phyloP scores from a whole-genome alignment of 2,113 vertebrate species.

The Maccullochella peelii region DNA sequence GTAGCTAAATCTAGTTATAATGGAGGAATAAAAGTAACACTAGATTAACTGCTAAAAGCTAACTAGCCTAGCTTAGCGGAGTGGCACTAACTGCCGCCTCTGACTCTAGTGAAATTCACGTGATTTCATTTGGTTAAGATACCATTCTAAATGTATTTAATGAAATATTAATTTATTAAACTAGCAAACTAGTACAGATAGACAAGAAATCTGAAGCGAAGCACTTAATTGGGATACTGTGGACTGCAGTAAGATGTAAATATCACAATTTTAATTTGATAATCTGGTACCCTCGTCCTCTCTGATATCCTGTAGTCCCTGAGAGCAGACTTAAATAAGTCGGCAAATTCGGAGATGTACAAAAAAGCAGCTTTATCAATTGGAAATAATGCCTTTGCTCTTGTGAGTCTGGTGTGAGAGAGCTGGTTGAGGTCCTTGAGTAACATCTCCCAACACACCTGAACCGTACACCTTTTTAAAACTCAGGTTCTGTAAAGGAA shows the following conservation, averaged over 20 bases:
- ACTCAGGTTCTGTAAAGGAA: not conserved
- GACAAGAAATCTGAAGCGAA: not conserved
- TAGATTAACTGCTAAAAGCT: not conserved
- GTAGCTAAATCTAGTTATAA: not conserved
- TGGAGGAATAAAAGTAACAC: not conserved
- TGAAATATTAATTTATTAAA: not conserved
- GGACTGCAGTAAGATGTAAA: not conserved
- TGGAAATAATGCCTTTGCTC: too few species aligned
- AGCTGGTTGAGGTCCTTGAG: too few species aligned
- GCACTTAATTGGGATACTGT: not conserved
- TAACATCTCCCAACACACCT: too few species aligned
- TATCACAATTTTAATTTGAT: too few species aligned
- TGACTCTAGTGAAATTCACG: not conserved
- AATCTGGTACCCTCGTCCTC: too few species aligned
- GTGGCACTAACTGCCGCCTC: too few species aligned
- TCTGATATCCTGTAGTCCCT: not conserved
- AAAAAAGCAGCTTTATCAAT: too few species aligned
- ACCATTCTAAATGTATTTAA: not conserved
- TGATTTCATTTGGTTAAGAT: not conserved
- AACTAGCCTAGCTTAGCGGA: not conserved
- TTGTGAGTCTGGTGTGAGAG: too few species aligned
- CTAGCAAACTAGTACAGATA: not conserved
- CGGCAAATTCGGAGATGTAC: too few species aligned
- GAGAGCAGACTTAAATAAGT: too few species aligned
- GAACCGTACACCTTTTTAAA: not conserved